Evolutionary conservation across 1,140 invertebrate species (phyloP).

Genomic region (Tachypleus tridentatus): DNA sequence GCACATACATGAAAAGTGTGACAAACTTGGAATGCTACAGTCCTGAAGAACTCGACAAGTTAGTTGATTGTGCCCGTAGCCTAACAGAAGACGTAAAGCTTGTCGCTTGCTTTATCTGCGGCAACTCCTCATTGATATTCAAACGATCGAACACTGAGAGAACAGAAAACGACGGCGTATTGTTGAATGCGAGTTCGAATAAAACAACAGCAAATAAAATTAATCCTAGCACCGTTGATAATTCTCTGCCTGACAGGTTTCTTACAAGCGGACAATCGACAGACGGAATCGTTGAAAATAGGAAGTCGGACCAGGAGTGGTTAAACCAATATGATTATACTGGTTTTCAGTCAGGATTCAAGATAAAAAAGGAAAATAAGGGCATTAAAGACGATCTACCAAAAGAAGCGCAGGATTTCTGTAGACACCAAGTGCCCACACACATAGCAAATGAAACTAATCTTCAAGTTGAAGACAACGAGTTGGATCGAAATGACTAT

Average conservation of each 20-base stretch:
- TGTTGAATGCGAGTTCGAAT: conserved; percentile 12
- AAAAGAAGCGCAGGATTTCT: conserved; percentile 41
- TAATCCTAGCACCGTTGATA: neutral
- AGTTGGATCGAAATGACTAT: conserved; percentile 59
- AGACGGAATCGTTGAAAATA: too few species aligned
- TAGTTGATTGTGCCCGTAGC: conserved; percentile 69
- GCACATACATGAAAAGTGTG: conserved; percentile 55
- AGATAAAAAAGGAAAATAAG: conserved; percentile 51
- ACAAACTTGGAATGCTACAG: conserved; percentile 31
- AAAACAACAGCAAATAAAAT: conserved; percentile 21
- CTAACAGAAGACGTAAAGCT: conserved; percentile 79
- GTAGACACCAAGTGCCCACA: neutral
- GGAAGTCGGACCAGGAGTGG: too few species aligned
- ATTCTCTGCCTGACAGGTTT: too few species aligned
- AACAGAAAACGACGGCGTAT: conserved; percentile 24
- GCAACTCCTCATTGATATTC: conserved; percentile 70
- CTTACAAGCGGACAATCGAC: too few species aligned
- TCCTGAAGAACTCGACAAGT: conserved; percentile 65
- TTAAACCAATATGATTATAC: conserved; percentile 85
- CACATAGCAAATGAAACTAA: too few species aligned
- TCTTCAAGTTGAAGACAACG: conserved; percentile 12
- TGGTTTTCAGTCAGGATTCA: conserved; percentile 64
- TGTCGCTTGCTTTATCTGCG: conserved; percentile 75
- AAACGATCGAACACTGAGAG: conserved; percentile 29
- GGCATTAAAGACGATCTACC: conserved; percentile 56